A percentile compares a stretch with the other conserved stretches of the same genome.
phyloP scores from a whole-genome alignment of 2,797 vertebrate species.

The Pipistrellus pipistrellus region DNA sequence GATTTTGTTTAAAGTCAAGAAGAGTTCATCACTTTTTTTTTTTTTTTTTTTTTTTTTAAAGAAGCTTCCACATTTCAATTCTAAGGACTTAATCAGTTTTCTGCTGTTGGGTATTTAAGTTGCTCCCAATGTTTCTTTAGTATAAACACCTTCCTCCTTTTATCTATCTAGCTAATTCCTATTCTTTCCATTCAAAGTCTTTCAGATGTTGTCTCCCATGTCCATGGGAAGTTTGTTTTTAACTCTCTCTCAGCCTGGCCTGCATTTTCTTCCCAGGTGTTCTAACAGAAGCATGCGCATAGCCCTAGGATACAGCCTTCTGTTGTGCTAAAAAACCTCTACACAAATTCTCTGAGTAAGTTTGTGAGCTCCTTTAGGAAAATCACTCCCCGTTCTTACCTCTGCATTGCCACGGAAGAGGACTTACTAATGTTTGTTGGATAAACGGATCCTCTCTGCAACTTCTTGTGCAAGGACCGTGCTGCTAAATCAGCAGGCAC shows the following conservation, averaged over 20 bases:
- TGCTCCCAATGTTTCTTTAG: neutral
- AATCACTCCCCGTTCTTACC: neutral
- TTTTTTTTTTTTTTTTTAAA: neutral
- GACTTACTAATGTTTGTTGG: neutral
- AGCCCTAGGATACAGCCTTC: neutral
- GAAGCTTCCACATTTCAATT: neutral
- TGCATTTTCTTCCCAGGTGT: neutral
- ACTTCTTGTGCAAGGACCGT: neutral
- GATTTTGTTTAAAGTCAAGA: slow-evolving; percentile 23
- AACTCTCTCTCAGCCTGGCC: neutral
- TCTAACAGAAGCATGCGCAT: neutral
- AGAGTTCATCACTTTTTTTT: neutral
- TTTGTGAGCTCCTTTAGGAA: neutral
- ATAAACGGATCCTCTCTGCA: neutral
- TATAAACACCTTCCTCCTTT: neutral
- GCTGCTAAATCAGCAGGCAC: neutral
- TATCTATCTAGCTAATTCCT: slow-evolving; percentile 10
- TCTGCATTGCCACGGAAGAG: neutral
- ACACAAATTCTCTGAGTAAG: neutral
- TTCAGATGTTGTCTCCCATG: neutral
- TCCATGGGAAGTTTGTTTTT: neutral
- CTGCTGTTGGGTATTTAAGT: neutral
- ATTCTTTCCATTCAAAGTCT: neutral
- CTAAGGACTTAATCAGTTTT: neutral
- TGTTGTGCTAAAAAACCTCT: neutral